A percentile compares a stretch with the other conserved stretches of the same genome.
These are phyloP conservation scores for Saccostrea echinata DNA, from an alignment of 1,140 invertebrate genomes.

Conservation along the genomic window DNA sequence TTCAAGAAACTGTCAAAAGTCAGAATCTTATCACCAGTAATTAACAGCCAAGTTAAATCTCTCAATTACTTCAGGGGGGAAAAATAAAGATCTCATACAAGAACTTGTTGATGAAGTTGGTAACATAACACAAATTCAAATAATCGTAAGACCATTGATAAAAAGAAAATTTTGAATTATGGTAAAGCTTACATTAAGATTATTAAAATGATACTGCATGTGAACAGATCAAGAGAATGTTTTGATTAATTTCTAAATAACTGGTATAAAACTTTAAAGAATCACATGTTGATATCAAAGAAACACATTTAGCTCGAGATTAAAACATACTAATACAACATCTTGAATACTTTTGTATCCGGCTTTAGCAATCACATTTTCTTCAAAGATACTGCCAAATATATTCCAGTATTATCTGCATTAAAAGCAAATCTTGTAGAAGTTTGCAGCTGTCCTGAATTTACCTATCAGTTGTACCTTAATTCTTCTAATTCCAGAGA, in stretches of 20 bases:
- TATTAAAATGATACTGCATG: conserved; percentile 29
- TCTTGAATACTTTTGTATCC: conserved; percentile 26
- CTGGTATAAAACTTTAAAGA: conserved; percentile 28
- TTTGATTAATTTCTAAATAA: conserved; percentile 37
- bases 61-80: conserved; percentile 22
- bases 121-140: conserved; percentile 23
- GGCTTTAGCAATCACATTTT: conserved; percentile 28
- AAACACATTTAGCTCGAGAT: conserved; percentile 22
- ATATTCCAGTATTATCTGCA: conserved; percentile 32
- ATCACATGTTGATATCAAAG: conserved; percentile 21
- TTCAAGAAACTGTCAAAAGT: conserved; percentile 19
- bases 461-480: conserved; percentile 32
- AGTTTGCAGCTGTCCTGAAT: conserved; percentile 28
- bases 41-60: conserved; percentile 35
- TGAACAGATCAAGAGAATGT: conserved; percentile 31
- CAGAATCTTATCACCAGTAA: conserved; percentile 12
- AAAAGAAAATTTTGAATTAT: conserved; percentile 24
- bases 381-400: conserved; percentile 38
- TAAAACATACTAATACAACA: conserved; percentile 31
- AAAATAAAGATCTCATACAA: background rate
- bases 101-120: conserved; percentile 33
- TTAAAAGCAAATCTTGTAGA: conserved; percentile 23
- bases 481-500: conserved; percentile 30
- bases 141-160: background rate
- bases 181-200: conserved; percentile 28